These are phyloP conservation scores for Amyelois transitella DNA, from an alignment of 1,140 invertebrate species.

Conservation along the genomic window DNA sequence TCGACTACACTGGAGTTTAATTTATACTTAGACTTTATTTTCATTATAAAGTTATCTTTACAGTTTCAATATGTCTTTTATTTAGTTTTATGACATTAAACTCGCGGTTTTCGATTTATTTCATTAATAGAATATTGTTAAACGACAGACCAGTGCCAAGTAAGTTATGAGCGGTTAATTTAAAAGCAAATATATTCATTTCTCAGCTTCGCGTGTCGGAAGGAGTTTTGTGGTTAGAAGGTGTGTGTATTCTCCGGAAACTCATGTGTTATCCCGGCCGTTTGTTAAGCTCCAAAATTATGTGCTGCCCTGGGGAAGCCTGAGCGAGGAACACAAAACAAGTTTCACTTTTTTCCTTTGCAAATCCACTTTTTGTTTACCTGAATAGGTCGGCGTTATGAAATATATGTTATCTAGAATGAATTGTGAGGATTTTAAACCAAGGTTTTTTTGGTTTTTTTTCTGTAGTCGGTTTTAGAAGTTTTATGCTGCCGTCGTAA, in stretches of 20 bases:
- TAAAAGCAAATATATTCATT: background rate
- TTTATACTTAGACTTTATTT: constrained; percentile 5
- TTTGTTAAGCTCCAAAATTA: constrained; percentile 27
- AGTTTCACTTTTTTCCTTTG: constrained; percentile 17
- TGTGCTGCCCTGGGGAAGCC: constrained; percentile 16
- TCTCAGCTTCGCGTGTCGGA: background rate
- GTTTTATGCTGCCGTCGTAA: too few relatives aligned
- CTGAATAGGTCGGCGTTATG: background rate
- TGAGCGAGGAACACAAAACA: constrained; percentile 18
- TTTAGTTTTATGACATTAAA: too few relatives aligned
- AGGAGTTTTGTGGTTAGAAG: constrained; percentile 2
- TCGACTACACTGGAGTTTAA: constrained; percentile 4
- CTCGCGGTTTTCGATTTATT: too few relatives aligned
- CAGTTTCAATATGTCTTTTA: too few relatives aligned
- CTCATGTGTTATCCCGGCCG: constrained; percentile 25
- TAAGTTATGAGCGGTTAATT: background rate
- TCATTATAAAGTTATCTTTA: too few relatives aligned
- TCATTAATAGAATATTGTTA: too few relatives aligned
- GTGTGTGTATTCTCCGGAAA: constrained; percentile 15
- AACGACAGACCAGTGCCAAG: background rate
- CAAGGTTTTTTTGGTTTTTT: too few relatives aligned
- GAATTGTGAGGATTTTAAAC: background rate
- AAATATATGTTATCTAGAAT: background rate
- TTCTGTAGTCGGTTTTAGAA: too few relatives aligned
- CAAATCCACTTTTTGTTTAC: constrained; percentile 13